These are phyloP conservation scores for Zygogramma bicolorata DNA, from an alignment of 2,888 invertebrate species.

Conservation along the genomic window DNA sequence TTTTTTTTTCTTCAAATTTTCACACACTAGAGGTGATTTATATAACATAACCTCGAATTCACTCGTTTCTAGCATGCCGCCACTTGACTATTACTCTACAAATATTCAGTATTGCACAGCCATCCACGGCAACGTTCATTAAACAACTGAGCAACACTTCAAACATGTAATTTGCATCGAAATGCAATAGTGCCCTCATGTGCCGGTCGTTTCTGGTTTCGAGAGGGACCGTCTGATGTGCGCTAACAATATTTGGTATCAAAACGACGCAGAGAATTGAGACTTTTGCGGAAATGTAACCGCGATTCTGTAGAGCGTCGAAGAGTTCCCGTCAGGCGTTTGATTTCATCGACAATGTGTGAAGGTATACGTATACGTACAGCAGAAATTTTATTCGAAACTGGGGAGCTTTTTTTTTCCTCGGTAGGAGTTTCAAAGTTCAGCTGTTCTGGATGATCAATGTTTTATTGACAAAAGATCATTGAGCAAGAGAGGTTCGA, in stretches of 20 bases:
- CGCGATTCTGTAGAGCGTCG: not conserved
- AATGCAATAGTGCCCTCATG: not conserved
- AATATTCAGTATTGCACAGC: not conserved
- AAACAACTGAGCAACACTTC: not conserved
- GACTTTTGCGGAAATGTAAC: not conserved
- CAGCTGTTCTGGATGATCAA: too few species aligned
- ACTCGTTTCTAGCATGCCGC: too few species aligned
- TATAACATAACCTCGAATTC: too few species aligned
- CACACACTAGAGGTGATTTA: too few species aligned
- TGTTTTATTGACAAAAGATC: too few species aligned
- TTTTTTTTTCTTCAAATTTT: too few species aligned
- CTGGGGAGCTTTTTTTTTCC: too few species aligned
- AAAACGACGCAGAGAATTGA: not conserved
- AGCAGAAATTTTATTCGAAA: too few species aligned
- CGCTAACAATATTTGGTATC: conserved; percentile 2
- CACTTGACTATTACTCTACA: not conserved
- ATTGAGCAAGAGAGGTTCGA: too few species aligned
- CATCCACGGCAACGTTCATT: not conserved
- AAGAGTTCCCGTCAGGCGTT: not conserved
- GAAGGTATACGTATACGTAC: too few species aligned
- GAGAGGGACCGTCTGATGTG: not conserved
- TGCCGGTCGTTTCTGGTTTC: not conserved
- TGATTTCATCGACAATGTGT: too few species aligned
- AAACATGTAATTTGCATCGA: conserved; percentile 1
- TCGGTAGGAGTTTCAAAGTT: too few species aligned